Conservation (phyloP, 2,113 vertebrate species). For the Muntiacus muntjak region DNA sequence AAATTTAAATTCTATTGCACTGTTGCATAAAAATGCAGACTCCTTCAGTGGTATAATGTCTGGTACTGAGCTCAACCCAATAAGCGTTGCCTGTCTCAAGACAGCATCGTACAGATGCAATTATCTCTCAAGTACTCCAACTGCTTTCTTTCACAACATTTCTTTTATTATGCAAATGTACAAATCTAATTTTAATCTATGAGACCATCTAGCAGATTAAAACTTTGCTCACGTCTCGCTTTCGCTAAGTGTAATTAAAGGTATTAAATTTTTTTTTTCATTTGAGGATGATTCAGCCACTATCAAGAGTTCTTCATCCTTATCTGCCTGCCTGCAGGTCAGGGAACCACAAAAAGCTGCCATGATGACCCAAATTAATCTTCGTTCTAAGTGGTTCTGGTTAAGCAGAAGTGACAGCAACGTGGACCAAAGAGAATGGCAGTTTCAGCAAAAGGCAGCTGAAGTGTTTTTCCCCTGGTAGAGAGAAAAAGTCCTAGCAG, state of each 20-base stretch:
- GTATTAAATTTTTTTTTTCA: conserved; percentile 65
- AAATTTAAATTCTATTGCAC: conserved; percentile 76
- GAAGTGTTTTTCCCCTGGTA: not conserved
- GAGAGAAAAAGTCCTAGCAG: not conserved
- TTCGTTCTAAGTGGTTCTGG: not conserved
- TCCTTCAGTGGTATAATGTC: conserved; percentile 48
- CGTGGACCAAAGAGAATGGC: not conserved
- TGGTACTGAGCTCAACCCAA: conserved; percentile 58
- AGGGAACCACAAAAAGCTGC: not conserved
- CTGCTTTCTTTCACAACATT: conserved; percentile 77
- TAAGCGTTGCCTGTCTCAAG: conserved; percentile 64
- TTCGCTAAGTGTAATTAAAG: conserved; percentile 83
- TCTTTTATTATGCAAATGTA: conserved; percentile 84
- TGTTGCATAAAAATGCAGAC: conserved; percentile 73
- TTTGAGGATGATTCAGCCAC: conserved; percentile 37
- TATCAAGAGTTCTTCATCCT: not conserved
- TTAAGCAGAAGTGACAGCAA: not conserved
- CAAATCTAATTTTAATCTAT: conserved; percentile 79
- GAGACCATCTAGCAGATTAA: conserved; percentile 80
- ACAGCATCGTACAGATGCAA: conserved; percentile 73
- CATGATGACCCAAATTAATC: not conserved
- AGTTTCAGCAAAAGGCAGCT: not conserved
- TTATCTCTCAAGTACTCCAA: conserved; percentile 72
- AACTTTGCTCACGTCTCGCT: conserved; percentile 72
- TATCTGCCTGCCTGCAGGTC: not conserved